Conservation (phyloP, 1,140 invertebrate genomes). For the Camponotus vicinus region DNA sequence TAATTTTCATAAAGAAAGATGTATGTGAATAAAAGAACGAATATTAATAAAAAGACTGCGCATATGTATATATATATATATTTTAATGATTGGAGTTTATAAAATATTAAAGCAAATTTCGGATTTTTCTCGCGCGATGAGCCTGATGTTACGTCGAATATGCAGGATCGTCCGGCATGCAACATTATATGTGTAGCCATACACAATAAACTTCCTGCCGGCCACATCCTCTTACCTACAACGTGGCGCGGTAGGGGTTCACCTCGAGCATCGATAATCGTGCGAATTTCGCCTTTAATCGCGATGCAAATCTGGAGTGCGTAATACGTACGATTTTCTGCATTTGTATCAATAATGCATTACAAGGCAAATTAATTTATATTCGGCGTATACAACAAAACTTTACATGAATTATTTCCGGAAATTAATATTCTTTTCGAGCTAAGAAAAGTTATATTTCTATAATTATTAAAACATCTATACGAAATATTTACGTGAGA, state of each 20-base stretch:
- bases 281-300: constrained; percentile 65
- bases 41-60: background rate
- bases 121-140: constrained; percentile 21
- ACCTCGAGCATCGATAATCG: constrained; percentile 67
- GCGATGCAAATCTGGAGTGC: background rate
- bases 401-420: constrained; percentile 10
- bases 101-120: background rate
- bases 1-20: background rate
- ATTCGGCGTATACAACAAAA: background rate
- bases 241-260: constrained; percentile 79
- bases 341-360: background rate
- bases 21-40: too few relatives aligned
- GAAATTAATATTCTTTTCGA: background rate
- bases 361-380: background rate
- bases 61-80: background rate
- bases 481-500: background rate
- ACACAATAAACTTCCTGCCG: constrained; percentile 84
- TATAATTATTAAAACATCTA: background rate
- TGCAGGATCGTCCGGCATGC: constrained; percentile 74
- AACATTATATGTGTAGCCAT: constrained; percentile 79
- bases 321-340: background rate
- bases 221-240: constrained; percentile 81
- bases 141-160: constrained; percentile 66
- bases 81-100: background rate
- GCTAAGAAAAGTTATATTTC: background rate